Percentiles rank a stretch among this genome's conserved stretches.
phyloP scores from a whole-genome alignment of 2,888 invertebrate species.

The Ectropis crepuscularia region DNA sequence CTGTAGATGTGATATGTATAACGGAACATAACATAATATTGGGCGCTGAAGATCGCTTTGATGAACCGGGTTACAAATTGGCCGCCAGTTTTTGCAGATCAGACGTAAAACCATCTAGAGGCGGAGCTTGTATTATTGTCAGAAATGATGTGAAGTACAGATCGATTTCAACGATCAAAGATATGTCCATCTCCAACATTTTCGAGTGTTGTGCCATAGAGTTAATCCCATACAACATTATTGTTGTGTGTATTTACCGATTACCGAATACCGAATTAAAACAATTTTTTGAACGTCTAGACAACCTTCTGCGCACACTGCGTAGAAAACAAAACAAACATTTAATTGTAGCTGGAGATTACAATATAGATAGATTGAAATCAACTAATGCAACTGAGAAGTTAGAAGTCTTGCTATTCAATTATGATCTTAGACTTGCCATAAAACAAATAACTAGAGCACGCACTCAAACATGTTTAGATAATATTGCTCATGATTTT shows the following conservation, averaged over 20 bases:
- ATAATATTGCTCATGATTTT: slow-evolving; percentile 2
- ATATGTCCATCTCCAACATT: neutral
- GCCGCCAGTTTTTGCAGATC: slow-evolving; percentile 14
- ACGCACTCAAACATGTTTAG: neutral
- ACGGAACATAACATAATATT: slow-evolving; percentile 5
- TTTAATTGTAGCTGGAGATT: neutral
- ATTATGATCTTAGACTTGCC: neutral
- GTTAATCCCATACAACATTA: slow-evolving; percentile 16
- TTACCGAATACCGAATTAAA: slow-evolving; percentile 1
- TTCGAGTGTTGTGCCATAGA: slow-evolving; percentile 27
- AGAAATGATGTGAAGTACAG: slow-evolving; percentile 8
- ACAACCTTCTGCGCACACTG: neutral
- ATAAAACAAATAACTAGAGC: slow-evolving; percentile 1
- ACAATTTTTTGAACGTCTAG: neutral
- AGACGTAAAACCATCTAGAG: slow-evolving; percentile 14
- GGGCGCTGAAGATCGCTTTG: neutral
- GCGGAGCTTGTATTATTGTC: slow-evolving; percentile 21
- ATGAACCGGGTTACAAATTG: slow-evolving; percentile 6
- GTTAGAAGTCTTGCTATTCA: neutral
- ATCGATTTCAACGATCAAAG: slow-evolving; percentile 7
- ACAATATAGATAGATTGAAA: slow-evolving; percentile 2
- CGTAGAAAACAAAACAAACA: neutral
- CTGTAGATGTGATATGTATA: neutral
- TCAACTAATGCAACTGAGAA: neutral
- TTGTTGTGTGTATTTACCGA: slow-evolving; percentile 20